Percentiles rank a stretch among this genome's conserved stretches.
phyloP scores from a whole-genome alignment of 2,113 vertebrate genomes.

The Alces alces region DNA sequence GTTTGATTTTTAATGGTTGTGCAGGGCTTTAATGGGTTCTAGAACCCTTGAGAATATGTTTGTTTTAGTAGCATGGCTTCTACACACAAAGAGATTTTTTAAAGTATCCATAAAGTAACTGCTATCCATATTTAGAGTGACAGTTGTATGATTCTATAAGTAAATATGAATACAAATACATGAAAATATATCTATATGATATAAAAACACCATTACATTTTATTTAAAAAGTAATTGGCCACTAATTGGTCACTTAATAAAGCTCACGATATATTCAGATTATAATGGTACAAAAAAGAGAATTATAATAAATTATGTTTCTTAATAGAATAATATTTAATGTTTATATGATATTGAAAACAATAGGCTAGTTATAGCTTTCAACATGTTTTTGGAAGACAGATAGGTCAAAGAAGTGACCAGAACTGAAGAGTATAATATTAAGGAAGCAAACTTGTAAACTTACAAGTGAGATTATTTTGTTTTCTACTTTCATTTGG shows the following conservation, averaged over 20 bases:
- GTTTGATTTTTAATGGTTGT: conserved; percentile 2
- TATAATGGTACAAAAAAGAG: background rate
- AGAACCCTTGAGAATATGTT: conserved; percentile 44
- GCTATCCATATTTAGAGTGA: background rate
- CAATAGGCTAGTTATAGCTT: background rate
- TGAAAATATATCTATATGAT: background rate
- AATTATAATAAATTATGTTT: background rate
- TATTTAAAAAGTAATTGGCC: conserved; percentile 21
- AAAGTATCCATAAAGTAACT: background rate
- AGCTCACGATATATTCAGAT: background rate
- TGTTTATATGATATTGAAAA: background rate
- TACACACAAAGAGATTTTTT: background rate
- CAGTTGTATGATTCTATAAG: background rate
- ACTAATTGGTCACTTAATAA: background rate
- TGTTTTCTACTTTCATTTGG: background rate
- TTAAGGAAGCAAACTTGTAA: background rate
- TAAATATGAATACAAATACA: background rate
- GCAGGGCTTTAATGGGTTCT: background rate
- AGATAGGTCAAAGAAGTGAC: background rate
- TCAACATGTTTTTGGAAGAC: background rate
- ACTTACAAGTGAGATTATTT: background rate
- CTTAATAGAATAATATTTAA: background rate
- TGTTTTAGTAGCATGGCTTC: conserved; percentile 16
- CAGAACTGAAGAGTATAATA: too few relatives aligned
- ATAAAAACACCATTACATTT: background rate